Conservation (phyloP, 2,113 vertebrate genomes). For the Halichoerus grypus region DNA sequence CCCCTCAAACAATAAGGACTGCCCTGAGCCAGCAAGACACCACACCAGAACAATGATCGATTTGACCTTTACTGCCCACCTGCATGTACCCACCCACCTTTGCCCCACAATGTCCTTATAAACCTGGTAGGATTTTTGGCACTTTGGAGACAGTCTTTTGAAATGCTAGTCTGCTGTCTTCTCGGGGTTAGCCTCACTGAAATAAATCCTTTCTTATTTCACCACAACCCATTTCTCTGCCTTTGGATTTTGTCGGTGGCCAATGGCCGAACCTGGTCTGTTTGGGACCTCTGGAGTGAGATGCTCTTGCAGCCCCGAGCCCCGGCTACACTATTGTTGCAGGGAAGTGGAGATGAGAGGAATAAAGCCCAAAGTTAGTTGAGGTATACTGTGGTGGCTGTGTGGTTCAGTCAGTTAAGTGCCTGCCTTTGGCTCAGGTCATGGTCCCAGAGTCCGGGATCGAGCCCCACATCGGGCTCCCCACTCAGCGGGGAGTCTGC, state of each 20-base stretch:
- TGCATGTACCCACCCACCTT: not conserved
- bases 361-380: not conserved
- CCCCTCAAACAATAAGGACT: not conserved
- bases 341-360: not conserved
- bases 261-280: not conserved
- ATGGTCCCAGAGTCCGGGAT: not conserved
- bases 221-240: not conserved
- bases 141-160: not conserved
- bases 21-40: not conserved
- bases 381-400: not conserved
- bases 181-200: not conserved
- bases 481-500: not conserved
- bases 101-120: not conserved
- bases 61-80: not conserved
- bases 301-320: not conserved
- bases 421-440: not conserved
- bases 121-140: not conserved
- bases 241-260: not conserved
- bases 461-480: not conserved
- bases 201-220: not conserved
- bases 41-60: not conserved
- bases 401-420: not conserved
- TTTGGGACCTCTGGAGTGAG: not conserved
- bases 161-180: not conserved
- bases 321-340: not conserved